These are phyloP conservation scores for Drosophila lowei DNA, from an alignment of 1,140 invertebrate genomes.

Conservation along the genomic window DNA sequence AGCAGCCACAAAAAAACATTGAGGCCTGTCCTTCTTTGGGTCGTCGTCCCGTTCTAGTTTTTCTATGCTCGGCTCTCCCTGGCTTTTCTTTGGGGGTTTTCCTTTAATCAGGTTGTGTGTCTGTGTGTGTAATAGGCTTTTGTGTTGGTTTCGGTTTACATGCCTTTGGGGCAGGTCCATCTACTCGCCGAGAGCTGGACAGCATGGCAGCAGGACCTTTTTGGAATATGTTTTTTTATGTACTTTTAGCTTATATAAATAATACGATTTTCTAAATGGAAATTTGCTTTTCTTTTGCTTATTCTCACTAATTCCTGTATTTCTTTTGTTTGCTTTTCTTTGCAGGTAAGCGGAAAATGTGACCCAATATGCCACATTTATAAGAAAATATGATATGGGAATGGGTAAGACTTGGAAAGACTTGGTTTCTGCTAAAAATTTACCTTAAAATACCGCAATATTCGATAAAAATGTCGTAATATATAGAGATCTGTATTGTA, in stretches of 20 bases:
- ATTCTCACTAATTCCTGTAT: slow-evolving; percentile 40
- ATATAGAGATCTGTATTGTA: no score
- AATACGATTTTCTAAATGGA: slow-evolving; percentile 24
- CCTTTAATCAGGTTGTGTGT: slow-evolving; percentile 13
- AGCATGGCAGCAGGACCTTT: not conserved
- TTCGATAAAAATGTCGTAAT: no score
- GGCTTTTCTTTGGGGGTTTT: slow-evolving; percentile 13
- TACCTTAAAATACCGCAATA: no score
- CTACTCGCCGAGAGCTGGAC: slow-evolving; percentile 8
- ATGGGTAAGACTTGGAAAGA: no score
- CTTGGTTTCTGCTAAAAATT: no score
- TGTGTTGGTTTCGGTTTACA: slow-evolving; percentile 48
- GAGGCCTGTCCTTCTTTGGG: slow-evolving; percentile 33
- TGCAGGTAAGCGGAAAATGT: slow-evolving; percentile 54
- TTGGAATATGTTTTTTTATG: slow-evolving; percentile 12
- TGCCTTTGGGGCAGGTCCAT: slow-evolving; percentile 26
- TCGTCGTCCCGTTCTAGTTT: slow-evolving; percentile 14
- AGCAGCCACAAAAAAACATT: slow-evolving; percentile 24
- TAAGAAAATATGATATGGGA: no score
- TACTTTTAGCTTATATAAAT: slow-evolving; percentile 51
- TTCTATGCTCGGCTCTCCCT: slow-evolving; percentile 23
- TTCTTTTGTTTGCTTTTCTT: slow-evolving; percentile 34
- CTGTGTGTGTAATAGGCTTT: slow-evolving; percentile 62
- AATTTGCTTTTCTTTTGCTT: slow-evolving; percentile 6
- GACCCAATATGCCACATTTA: slow-evolving; percentile 4